These are phyloP conservation scores for Psephotus haematonotus DNA, from an alignment of 2,113 vertebrate species.

Conservation along the genomic window DNA sequence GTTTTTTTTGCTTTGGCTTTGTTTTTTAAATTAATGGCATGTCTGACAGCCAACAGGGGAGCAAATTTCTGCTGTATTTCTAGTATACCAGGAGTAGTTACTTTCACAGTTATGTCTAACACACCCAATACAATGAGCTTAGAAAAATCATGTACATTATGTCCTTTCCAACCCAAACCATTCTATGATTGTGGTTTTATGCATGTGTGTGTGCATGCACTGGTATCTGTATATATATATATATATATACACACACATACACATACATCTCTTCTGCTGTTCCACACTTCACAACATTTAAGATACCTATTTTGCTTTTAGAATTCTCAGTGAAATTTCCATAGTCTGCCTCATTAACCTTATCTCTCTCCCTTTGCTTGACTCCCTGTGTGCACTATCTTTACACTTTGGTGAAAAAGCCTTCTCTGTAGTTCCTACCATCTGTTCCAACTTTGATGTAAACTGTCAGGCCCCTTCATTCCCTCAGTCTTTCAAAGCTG, in stretches of 20 bases:
- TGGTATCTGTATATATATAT: neutral
- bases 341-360: slow-evolving; percentile 5
- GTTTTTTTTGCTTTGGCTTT: neutral
- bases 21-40: neutral
- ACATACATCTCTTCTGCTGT: neutral
- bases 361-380: neutral
- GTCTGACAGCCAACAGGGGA: neutral
- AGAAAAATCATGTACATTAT: neutral
- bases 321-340: neutral
- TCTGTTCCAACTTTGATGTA: neutral
- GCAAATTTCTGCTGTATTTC: neutral
- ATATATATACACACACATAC: neutral
- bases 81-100: neutral
- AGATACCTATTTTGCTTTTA: neutral
- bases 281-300: neutral
- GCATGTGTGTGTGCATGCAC: neutral
- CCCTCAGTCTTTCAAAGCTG: neutral
- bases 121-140: neutral
- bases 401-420: neutral
- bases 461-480: neutral
- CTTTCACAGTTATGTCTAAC: neutral
- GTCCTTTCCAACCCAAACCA: neutral
- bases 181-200: neutral
- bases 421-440: neutral
- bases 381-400: neutral